phyloP scores from a whole-genome alignment of 2,113 vertebrate genomes.

The Pseudorectes ferrugineus region DNA sequence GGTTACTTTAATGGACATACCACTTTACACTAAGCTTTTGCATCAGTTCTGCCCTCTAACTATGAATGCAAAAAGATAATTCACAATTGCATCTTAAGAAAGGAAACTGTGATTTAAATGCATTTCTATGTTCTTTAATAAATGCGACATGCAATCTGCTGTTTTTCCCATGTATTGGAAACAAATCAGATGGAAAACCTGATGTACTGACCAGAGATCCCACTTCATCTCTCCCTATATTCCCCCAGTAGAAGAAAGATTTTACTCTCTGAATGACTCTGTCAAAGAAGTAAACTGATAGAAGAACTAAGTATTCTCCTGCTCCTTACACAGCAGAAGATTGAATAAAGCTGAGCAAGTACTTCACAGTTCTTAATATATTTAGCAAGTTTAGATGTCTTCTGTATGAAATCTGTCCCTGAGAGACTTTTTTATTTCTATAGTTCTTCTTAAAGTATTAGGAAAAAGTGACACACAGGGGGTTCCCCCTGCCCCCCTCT shows the following conservation, averaged over 20 bases:
- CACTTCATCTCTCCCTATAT: not conserved
- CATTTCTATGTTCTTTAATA: slow-evolving; percentile 37
- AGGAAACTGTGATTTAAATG: slow-evolving; percentile 63
- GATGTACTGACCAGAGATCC: not conserved
- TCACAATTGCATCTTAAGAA: slow-evolving; percentile 61
- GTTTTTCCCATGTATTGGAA: slow-evolving; percentile 54
- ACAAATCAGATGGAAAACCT: slow-evolving; percentile 56
- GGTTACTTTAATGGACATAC: slow-evolving; percentile 50
- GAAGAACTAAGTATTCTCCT: not conserved
- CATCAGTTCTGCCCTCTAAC: slow-evolving; percentile 61
- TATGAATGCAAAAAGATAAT: slow-evolving; percentile 62
- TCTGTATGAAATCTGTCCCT: not conserved
- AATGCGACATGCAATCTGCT: slow-evolving; percentile 55
- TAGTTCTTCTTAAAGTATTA: not conserved
- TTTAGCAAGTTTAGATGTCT: not conserved
- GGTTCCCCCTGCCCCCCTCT: fast-evolving
- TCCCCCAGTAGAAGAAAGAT: not conserved
- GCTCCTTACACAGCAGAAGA: not conserved
- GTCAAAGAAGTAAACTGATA: not conserved
- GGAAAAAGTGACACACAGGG: not conserved
- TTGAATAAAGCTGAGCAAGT: not conserved
- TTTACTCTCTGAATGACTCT: not conserved
- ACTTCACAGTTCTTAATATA: not conserved
- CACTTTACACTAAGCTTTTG: slow-evolving; percentile 48
- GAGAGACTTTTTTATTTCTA: not conserved